Percentiles rank a stretch among this genome's conserved stretches.
These are phyloP conservation scores for Podiceps cristatus DNA, from an alignment of 2,113 vertebrate genomes.

Conservation along the genomic window DNA sequence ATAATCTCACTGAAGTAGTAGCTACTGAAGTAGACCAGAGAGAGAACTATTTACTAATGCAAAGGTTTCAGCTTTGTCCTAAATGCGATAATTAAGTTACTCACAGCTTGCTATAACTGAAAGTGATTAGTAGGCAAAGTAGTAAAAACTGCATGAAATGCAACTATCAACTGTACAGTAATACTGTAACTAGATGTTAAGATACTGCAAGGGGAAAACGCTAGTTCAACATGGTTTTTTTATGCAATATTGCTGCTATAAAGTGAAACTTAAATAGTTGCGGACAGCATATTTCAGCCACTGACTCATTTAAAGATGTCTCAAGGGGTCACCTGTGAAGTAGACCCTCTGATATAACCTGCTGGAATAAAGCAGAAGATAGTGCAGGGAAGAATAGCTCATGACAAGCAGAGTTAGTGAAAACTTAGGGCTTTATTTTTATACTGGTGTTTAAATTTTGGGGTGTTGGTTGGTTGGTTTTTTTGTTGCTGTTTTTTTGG, in stretches of 20 bases:
- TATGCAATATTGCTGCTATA: neutral
- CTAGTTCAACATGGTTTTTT: neutral
- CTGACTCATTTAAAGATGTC: neutral
- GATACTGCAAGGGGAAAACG: neutral
- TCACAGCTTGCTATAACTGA: neutral
- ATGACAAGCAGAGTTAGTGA: constrained; percentile 55
- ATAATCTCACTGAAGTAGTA: neutral
- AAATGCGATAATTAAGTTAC: neutral
- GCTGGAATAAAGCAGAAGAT: constrained; percentile 37
- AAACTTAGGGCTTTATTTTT: neutral
- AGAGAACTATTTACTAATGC: neutral
- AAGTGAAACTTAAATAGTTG: neutral
- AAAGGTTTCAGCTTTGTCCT: neutral
- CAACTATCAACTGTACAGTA: neutral
- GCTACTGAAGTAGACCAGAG: neutral
- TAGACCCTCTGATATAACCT: neutral
- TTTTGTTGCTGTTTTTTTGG: no score
- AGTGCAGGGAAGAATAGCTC: constrained; percentile 40
- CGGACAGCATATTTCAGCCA: neutral
- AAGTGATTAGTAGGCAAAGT: neutral
- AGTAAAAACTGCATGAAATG: neutral
- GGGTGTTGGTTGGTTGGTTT: no score
- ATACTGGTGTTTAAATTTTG: neutral
- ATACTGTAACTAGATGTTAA: neutral
- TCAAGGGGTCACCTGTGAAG: neutral